Percentiles rank a stretch among this genome's conserved stretches.
These are phyloP conservation scores for Cyprinodon variegatus DNA, from an alignment of 2,113 vertebrate genomes.

Conservation along the genomic window DNA sequence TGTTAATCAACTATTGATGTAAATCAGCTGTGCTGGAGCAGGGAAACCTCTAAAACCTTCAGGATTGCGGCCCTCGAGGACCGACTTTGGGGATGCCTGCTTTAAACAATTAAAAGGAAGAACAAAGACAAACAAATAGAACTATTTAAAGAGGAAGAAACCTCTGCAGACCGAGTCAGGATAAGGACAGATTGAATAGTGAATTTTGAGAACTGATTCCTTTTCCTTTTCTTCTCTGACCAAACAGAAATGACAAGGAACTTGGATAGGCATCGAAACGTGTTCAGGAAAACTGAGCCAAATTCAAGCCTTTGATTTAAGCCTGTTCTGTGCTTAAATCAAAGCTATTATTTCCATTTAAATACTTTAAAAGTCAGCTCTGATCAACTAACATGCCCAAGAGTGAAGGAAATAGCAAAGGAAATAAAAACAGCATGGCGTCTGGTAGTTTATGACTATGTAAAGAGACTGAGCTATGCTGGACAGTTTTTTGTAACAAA, in stretches of 20 bases:
- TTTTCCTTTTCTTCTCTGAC: constrained; percentile 20
- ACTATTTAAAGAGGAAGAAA: background rate
- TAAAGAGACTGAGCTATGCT: background rate
- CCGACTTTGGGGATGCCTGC: too few relatives aligned
- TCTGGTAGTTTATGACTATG: too few relatives aligned
- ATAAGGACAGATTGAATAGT: background rate
- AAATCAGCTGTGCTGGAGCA: too few relatives aligned
- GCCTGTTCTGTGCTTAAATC: background rate
- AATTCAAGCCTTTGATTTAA: background rate
- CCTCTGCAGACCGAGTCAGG: background rate
- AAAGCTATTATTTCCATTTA: background rate
- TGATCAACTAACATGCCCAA: background rate
- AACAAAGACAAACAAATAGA: background rate
- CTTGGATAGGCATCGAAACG: too few relatives aligned
- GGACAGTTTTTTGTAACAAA: background rate
- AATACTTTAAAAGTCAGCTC: background rate
- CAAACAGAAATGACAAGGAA: too few relatives aligned
- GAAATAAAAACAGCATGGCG: background rate
- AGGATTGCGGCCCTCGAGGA: too few relatives aligned
- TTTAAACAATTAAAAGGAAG: background rate
- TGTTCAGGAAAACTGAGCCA: background rate
- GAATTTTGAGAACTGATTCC: constrained; percentile 26
- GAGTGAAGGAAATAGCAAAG: background rate
- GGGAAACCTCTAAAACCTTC: too few relatives aligned
- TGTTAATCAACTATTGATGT: too few relatives aligned